phyloP scores from a whole-genome alignment of 2,797 vertebrate genomes.

The Karalla daura region DNA sequence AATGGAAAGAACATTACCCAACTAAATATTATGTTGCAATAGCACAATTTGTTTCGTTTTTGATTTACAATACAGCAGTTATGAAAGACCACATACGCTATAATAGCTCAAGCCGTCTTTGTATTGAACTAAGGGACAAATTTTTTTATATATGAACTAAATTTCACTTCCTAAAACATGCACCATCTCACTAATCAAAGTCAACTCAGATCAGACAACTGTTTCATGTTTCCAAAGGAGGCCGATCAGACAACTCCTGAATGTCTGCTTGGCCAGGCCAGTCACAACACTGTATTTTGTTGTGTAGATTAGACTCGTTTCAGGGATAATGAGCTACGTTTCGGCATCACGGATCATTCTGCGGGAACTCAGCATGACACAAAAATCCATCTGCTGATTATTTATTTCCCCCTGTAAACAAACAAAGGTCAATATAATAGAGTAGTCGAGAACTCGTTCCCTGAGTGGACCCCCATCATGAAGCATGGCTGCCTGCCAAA shows the following conservation, averaged over 20 bases:
- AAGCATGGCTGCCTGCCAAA: conserved; percentile 28
- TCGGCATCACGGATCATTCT: background rate
- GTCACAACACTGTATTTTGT: background rate
- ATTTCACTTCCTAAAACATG: background rate
- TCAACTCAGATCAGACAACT: background rate
- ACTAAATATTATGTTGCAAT: too few relatives aligned
- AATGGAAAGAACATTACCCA: conserved; percentile 3
- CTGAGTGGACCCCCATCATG: conserved; percentile 15
- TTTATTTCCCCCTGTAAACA: conserved; percentile 52
- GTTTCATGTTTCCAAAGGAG: background rate
- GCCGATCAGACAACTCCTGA: background rate
- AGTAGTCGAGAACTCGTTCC: conserved; percentile 22
- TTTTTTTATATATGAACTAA: background rate
- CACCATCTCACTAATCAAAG: background rate
- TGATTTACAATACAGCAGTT: too few relatives aligned
- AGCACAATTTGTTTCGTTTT: too few relatives aligned
- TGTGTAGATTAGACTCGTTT: background rate
- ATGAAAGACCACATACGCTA: too few relatives aligned
- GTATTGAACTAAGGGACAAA: too few relatives aligned
- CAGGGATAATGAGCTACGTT: conserved; percentile 7
- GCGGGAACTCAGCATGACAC: conserved; percentile 10
- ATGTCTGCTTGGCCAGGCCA: background rate
- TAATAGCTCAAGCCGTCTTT: too few relatives aligned
- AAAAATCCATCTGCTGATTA: conserved; percentile 45
- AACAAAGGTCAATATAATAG: conserved; percentile 50